Base-by-base conservation (phyloP, 2,797 vertebrate genomes). In the Apodemus agrarius region DNA sequence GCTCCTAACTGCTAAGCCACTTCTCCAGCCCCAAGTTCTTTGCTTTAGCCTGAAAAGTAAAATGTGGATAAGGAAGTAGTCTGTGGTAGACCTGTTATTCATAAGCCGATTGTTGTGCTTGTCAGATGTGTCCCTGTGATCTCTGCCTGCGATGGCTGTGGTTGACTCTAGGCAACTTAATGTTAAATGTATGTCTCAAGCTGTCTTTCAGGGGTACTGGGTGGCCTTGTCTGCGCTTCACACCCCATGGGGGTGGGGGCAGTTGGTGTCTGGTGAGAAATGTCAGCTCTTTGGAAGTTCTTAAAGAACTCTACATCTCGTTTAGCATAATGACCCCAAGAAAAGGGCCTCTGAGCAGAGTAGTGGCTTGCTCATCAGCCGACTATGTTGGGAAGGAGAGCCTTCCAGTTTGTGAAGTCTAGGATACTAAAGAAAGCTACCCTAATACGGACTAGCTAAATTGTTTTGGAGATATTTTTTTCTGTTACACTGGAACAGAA, bases 251-350 rank as follows among this genome's bases (percentile, higher is more conserved):
- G 74, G 83, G 78, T 43, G 43, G 87, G 84, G 80, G 95, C 87
- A 93, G 94, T 34, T 59, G 29, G 49, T 40, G 72, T 57, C 95
- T 96, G 94, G 92, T 88, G 88, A 90, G 87, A 88, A 91, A 74
- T 67, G 92, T 76, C 92, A 96, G 75, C 75, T 12, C 49, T 49
- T 24, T 52, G 63, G 12, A 92, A 93, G 89, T 52, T 81, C 46
- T 95, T 89, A 84, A 92, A 96, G 91, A 74, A 76, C 63, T 91
- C 59, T 22, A 29, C 91, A 88, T 90, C 69, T 92, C 93, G 80
- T 78, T 97, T 93, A 96, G 87, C 94, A 90, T 89, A 91, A 96
- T 95, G 79, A 93, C 61, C 61, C 19, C 86, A 78, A 81, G 91
- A 92, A 96, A 97, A 89, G 57, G 85, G 57, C 16, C 91, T 43